These are phyloP conservation scores for Cliona cf. orientalis DNA, from an alignment of 37 sponge, comb jelly and placozoan genomes.

Conservation along the genomic window DNA sequence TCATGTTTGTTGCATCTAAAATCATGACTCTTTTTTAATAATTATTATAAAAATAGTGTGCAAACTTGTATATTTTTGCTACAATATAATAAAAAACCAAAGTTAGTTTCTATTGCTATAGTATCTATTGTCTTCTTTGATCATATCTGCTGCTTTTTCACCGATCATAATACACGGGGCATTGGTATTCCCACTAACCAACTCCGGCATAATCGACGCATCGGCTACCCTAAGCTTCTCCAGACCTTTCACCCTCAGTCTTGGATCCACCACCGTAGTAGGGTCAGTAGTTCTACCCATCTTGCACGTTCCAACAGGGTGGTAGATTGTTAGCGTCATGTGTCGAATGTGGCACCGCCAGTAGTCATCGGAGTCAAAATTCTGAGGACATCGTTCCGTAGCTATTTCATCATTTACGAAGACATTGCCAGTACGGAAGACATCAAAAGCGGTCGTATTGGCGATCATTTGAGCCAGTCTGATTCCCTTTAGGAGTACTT, in stretches of 20 bases:
- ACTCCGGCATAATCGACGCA: conserved; percentile 86
- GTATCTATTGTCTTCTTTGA: no score
- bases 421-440: conserved; percentile 14
- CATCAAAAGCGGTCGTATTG: conserved; percentile 50
- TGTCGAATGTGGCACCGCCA: conserved; percentile 71
- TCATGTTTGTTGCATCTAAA: no score
- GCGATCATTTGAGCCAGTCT: conserved; percentile 50
- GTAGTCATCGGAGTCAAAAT: conserved; percentile 60
- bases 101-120: no score
- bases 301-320: conserved; percentile 83
- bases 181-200: conserved; percentile 73
- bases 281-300: conserved; percentile 75
- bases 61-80: no score
- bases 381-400: background rate
- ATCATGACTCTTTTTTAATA: no score
- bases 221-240: conserved; percentile 81
- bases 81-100: no score
- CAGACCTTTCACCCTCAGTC: conserved; percentile 74
- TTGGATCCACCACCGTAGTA: conserved; percentile 72
- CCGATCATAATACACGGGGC: conserved; percentile 86
- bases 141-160: no score
- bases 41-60: no score
- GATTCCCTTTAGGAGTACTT: conserved; percentile 63
- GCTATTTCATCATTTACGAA: background rate
- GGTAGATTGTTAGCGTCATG: conserved; percentile 57